Evolutionary conservation across 2,113 vertebrate genomes (phyloP).

Genomic region (Oreocharis arfaki): DNA sequence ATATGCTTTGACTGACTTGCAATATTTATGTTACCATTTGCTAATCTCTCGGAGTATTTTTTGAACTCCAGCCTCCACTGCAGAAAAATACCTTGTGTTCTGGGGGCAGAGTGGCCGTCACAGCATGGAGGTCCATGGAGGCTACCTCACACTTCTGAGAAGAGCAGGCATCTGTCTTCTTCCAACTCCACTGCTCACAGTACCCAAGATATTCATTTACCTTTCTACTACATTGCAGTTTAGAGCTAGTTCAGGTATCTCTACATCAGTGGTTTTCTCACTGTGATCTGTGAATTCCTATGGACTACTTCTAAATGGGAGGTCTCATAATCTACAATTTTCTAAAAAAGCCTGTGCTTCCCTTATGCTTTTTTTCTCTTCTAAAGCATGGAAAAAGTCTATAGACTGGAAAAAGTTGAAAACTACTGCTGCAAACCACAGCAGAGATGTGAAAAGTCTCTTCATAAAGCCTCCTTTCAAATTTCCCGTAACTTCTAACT

Average conservation of each 20-base stretch:
- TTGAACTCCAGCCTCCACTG: not conserved
- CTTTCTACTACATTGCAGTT: not conserved
- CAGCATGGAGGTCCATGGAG: not conserved
- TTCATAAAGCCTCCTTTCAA: not conserved
- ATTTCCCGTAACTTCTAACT: not conserved
- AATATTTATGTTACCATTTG: not conserved
- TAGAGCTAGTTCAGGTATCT: conserved; percentile 7
- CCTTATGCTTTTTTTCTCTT: not conserved
- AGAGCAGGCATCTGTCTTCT: not conserved
- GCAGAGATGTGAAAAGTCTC: not conserved
- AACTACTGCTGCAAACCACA: not conserved
- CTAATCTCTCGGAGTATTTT: not conserved
- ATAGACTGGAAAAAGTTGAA: not conserved
- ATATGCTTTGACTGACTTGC: not conserved
- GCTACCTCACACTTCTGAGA: fast-evolving
- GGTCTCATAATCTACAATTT: not conserved
- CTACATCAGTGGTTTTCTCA: conserved; percentile 24
- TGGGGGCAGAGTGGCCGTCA: not conserved
- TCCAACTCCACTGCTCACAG: not conserved
- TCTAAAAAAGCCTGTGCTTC: not conserved
- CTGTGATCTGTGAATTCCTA: not conserved
- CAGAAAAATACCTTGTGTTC: not conserved
- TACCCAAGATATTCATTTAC: not conserved
- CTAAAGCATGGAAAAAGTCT: not conserved
- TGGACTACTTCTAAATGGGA: not conserved